A percentile compares a stretch with the other conserved stretches of the same genome.
Evolutionary conservation across 1,140 invertebrate genomes (phyloP).

Genomic region (Kradibia gibbosae): DNA sequence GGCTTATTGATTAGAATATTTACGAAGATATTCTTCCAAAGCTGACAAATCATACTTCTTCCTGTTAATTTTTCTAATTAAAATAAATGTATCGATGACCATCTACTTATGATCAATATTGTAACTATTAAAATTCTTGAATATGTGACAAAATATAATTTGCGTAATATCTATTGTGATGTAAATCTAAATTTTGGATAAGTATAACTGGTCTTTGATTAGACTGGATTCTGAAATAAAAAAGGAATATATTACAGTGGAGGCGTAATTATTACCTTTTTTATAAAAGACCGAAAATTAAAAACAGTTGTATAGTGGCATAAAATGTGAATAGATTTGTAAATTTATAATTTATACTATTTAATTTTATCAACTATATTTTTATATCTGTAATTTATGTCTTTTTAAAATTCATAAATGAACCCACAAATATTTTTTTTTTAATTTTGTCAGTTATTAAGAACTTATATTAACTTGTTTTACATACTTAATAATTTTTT

Average conservation of each 20-base stretch:
- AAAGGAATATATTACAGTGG: slow-evolving; percentile 26
- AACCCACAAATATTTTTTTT: not conserved
- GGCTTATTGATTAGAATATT: slow-evolving; percentile 8
- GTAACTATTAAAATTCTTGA: slow-evolving; percentile 1
- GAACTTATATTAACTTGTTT: not conserved
- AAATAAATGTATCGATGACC: slow-evolving; percentile 14
- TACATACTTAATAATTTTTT: too few species aligned
- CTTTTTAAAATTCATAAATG: not conserved
- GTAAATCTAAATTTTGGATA: slow-evolving; percentile 21
- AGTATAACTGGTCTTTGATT: slow-evolving; percentile 22
- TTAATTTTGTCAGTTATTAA: not conserved
- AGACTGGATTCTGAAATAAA: slow-evolving; percentile 25
- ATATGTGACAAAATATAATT: slow-evolving; percentile 9
- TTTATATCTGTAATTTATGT: not conserved
- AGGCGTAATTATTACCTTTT: slow-evolving; percentile 1
- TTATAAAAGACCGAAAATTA: not conserved
- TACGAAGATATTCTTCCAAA: slow-evolving; percentile 10
- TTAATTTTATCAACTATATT: not conserved
- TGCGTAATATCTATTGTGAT: slow-evolving; percentile 14
- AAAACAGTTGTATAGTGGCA: not conserved
- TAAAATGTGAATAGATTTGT: not conserved
- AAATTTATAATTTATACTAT: not conserved
- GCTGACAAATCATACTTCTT: slow-evolving; percentile 16
- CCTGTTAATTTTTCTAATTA: slow-evolving; percentile 13
- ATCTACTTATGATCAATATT: slow-evolving; percentile 3